Percentiles rank a stretch among this genome's conserved stretches.
phyloP scores from a whole-genome alignment of 92 coral and sea anemone species.

The Micromussa lordhowensis region DNA sequence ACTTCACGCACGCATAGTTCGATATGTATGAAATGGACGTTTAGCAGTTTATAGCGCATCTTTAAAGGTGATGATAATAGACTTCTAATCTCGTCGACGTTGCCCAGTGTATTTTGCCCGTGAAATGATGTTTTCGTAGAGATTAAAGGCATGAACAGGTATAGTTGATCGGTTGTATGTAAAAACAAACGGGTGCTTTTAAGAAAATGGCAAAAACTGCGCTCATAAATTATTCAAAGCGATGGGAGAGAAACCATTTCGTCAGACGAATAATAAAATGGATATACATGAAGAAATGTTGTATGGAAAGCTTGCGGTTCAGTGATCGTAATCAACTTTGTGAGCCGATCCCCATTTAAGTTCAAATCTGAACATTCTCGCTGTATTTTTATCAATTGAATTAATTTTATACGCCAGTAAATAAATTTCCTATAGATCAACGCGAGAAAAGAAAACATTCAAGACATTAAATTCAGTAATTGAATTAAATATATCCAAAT shows the following conservation, averaged over 20 bases:
- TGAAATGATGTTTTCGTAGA: not conserved
- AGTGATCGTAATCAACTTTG: not conserved
- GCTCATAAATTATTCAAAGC: slow-evolving; percentile 24
- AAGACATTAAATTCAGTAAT: slow-evolving; percentile 8
- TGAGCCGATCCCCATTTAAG: not conserved
- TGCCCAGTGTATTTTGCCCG: not conserved
- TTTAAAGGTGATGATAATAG: not conserved
- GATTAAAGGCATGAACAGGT: slow-evolving; percentile 10
- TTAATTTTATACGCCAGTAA: not conserved
- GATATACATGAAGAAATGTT: slow-evolving; percentile 1
- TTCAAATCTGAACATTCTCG: not conserved
- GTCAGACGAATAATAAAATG: slow-evolving; percentile 16
- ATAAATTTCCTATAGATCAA: not conserved
- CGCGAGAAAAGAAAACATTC: not conserved
- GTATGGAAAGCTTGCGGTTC: slow-evolving; percentile 8
- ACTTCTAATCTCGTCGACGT: not conserved
- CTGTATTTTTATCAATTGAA: not conserved
- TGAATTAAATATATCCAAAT: not conserved
- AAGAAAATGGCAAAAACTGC: not conserved
- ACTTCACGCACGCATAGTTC: no score
- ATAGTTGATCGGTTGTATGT: not conserved
- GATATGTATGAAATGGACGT: no score
- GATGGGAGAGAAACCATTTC: slow-evolving; percentile 14
- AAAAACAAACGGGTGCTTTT: slow-evolving; percentile 18
- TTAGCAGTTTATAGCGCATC: not conserved